Conservation (phyloP, 2,113 vertebrate species). For the Laterallus jamaicensis region DNA sequence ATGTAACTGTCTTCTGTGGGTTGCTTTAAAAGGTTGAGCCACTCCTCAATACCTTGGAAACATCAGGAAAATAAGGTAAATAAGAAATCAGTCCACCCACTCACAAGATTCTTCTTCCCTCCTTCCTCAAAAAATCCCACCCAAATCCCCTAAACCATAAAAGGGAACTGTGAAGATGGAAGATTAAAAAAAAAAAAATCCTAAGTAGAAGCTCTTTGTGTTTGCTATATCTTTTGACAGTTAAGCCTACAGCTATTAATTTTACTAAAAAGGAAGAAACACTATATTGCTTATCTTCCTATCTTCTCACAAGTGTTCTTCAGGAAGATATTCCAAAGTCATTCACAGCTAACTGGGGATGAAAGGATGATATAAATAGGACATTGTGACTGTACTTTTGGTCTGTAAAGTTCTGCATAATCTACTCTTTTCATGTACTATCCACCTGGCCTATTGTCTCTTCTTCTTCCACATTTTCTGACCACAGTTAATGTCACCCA, state of each 20-base stretch:
- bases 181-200: not conserved
- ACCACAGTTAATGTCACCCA: not conserved
- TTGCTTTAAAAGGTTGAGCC: not conserved
- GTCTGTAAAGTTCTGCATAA: not conserved
- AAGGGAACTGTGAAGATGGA: not conserved
- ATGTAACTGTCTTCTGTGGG: not conserved
- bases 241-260: not conserved
- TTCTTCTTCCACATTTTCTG: not conserved
- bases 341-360: not conserved
- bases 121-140: not conserved
- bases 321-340: constrained; percentile 17
- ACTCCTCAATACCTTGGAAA: not conserved
- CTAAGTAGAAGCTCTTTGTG: not conserved
- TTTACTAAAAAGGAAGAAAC: constrained; percentile 9
- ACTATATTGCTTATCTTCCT: not conserved
- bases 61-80: not conserved
- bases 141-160: not conserved
- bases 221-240: not conserved
- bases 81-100: not conserved
- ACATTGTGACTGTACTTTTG: not conserved
- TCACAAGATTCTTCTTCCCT: not conserved
- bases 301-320: constrained; percentile 29
- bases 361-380: not conserved
- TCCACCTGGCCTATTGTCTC: not conserved
- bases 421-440: not conserved